Evolutionary conservation across 2,113 vertebrate genomes (phyloP), one percentile per base, ranked within the genome.

Genomic region (Eulemur rufifrons): DNA sequence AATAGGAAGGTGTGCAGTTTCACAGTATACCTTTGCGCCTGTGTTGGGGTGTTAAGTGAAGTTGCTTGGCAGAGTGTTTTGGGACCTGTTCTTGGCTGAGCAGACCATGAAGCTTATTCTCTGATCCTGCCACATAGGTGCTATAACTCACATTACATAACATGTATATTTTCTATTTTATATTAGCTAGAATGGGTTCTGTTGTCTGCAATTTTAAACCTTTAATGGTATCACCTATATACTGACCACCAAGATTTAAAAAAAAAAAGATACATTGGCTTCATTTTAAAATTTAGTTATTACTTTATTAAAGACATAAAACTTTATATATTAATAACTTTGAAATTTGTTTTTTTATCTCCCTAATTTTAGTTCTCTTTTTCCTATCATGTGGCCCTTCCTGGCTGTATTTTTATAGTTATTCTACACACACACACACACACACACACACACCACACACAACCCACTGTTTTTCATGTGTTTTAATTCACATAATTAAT

Each of bases 211-310:
- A 18, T 82, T 39, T 20, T 52, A 78, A 59, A 71, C 4, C 8
- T 54, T 59, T 34, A 32, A 34, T 80, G 20, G 21, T 47, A n/a
- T 42, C 32, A 39, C 9, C 52, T 32, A 13, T 23, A 42, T 61
- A 47, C 1, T 61, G 34, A 54, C 2, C 29, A 69, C 5, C 0
- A 37, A 87, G 64, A 47, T 86, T 81, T 61, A 71, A 8, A 89
- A 42, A 85, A 42, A 85, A 42, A 85, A 69, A 12, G 0, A 45
- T 39, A 59, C 4, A 74, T 34, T 83, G 3, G 3, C 32, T 56
- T 95, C 7, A 74, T 92, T 76, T 89, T 45, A 76, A 37, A 89
- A 74, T 90, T 88, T 11, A 71, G 21, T 39, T 59, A 64, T 56
- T 37, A 83, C 61, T 76, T 94, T 86, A 86, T 64, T 59, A 78